Base-by-base conservation (phyloP, 1,140 invertebrate genomes). In the Drosophila prosaltans region DNA sequence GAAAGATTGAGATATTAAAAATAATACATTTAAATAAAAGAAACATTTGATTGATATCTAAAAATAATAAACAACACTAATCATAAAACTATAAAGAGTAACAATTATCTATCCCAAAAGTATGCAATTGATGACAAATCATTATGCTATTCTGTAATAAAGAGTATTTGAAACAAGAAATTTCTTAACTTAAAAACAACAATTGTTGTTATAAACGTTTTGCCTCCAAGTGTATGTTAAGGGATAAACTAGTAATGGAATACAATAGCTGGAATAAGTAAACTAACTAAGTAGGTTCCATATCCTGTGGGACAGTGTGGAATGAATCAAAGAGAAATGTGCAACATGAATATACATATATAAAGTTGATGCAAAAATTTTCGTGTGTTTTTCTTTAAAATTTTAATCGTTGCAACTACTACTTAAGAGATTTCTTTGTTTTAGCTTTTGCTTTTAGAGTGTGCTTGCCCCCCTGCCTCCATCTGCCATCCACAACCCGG, bases 401-500 rank as follows among this genome's bases (percentile, higher is more conserved):
- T 51, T 51, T 51, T 51, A 51, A 51, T 51, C 45, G 45, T 6
- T 51, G 8, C 45, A 24, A 51, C 45, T 51, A 51, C 45, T 51
- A 51, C 45, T 51, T 51, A 51, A 51, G 8, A 51, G 45, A 51
- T 51, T 51, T 51, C 45, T 26, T 51, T 51, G 45, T 51, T 51
- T 51, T 51, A 51, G 45, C 21, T 7, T 51, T 51, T 51, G 45
- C 45, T 26, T 51, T 10, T 9, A 51, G 45, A 51, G 7, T 21
- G n/a, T 4, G 16, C n/a, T 6, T n/a, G 2, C 6, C 2, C 6
- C 1, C 5, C 45, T 48, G 5, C 16, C 6, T 8, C 45, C 8
- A 21, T 24, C 39, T 40, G 1, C 16, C 45, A 24, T 45, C n/a
- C 6, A 36, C 32, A 16, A 16, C 6, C 32, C 28, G 28, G 28